Base-by-base conservation (phyloP, 2,888 invertebrate genomes). In the Pomacea canaliculata region DNA sequence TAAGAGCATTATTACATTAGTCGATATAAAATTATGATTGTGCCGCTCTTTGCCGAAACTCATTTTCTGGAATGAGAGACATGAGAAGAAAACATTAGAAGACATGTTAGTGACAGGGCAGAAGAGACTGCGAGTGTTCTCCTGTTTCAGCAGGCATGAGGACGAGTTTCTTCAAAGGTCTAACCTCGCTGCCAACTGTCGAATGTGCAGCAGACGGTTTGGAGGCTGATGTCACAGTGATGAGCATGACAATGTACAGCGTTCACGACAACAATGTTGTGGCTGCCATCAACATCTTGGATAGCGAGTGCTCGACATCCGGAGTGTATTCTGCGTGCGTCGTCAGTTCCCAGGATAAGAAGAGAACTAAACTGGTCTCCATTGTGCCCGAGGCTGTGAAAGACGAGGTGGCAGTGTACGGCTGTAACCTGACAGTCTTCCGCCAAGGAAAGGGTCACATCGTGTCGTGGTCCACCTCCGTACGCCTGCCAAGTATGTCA, bases 271-370 rank as follows among this genome's bases (percentile, higher is more conserved):
- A 59, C 49, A 51, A 60, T 16, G 68, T 60, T 51, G 60, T 74
- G 27, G 74, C 74, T 48, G 27, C 18, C 51, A n/a, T 74, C 8
- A 74, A 74, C 46, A n/a, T 74, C 59, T 27, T 68, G 68, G 62
- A 67, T 9, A 69, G 59, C n/a, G 69, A 69, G 69, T 74, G 69
- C 27, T 74, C 68, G 7, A 74, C 74, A 13, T 74, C 74, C 18
- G 74, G 23, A 49, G 62, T 48, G 27, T 69, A 69, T 12, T 74
- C 69, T 37, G 68, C 69, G 1, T 74, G 74, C n/a, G n/a, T 49
- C 19, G 16, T 62, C 10, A n/a, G 62, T 46, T 3, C 46, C 16
- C 49, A 23, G 10, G 67, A 74, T 27, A 62, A 27, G 13, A 46
- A 37, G 9, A 68, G 46, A 9, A 62, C 74, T 16, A 66, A 62